These are phyloP conservation scores for Rana temporaria DNA, from an alignment of 2,113 vertebrate genomes.

Conservation along the genomic window DNA sequence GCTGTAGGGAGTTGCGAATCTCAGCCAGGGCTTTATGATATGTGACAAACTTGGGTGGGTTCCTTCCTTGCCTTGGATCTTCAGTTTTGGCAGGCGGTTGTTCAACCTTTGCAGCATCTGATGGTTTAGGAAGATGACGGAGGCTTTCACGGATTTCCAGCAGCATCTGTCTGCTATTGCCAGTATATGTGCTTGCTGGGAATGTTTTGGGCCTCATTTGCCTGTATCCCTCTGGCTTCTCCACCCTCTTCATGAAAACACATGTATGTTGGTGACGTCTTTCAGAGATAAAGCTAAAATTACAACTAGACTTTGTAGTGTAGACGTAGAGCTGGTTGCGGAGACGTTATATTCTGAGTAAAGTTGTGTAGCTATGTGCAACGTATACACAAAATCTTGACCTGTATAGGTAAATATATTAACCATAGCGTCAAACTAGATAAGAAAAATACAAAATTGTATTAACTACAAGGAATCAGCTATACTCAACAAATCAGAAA, in stretches of 20 bases:
- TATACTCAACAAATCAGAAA: no score
- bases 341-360: background rate
- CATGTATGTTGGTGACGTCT: constrained; percentile 80
- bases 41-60: constrained; percentile 84
- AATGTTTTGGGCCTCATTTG: constrained; percentile 99
- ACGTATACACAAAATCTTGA: background rate
- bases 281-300: constrained; percentile 64
- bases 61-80: constrained; percentile 87
- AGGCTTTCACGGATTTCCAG: constrained; percentile 97
- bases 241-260: constrained; percentile 95
- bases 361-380: background rate
- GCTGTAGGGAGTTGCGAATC: constrained; percentile 91
- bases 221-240: constrained; percentile 95
- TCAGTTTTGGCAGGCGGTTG: constrained; percentile 79
- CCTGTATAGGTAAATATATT: background rate
- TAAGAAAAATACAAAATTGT: no score
- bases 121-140: constrained; percentile 89
- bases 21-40: constrained; percentile 93
- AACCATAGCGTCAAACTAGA: no score
- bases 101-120: constrained; percentile 85
- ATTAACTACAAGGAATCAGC: no score
- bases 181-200: constrained; percentile 91
- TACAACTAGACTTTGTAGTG: background rate
- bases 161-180: constrained; percentile 96
- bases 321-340: background rate